Evolutionary conservation across 1,140 invertebrate genomes (phyloP).

Genomic region (Musca domestica): DNA sequence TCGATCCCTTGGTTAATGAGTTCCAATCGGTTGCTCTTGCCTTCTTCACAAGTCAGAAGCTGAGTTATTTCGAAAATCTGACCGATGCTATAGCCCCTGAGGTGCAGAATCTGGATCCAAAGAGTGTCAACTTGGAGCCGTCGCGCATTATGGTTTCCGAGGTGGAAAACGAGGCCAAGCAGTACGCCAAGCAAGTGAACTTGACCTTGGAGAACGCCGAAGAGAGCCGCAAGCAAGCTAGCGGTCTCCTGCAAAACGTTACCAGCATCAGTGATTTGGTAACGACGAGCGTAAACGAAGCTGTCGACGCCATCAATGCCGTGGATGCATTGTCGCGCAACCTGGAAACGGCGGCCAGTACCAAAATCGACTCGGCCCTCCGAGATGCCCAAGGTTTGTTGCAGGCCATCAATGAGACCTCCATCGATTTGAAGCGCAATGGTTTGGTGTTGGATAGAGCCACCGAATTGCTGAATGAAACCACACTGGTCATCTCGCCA

Average conservation of each 20-base stretch:
- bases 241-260: conserved; percentile 59
- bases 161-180: conserved; percentile 60
- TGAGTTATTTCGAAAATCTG: conserved; percentile 72
- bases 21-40: conserved; percentile 68
- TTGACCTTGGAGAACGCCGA: conserved; percentile 57
- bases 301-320: conserved; percentile 62
- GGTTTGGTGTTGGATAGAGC: conserved; percentile 62
- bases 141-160: conserved; percentile 59
- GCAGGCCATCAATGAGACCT: conserved; percentile 52
- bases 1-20: conserved; percentile 67
- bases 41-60: conserved; percentile 73
- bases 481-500: conserved; percentile 64
- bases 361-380: conserved; percentile 74
- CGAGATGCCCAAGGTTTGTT: conserved; percentile 71
- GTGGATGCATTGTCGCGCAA: conserved; percentile 66
- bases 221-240: conserved; percentile 55
- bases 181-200: conserved; percentile 61
- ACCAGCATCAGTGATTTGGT: conserved; percentile 58
- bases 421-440: conserved; percentile 56
- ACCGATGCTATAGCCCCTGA: conserved; percentile 63
- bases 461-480: conserved; percentile 64
- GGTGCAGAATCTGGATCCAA: conserved; percentile 66
- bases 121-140: conserved; percentile 63
- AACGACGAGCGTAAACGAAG: conserved; percentile 56
- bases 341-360: conserved; percentile 66